Percentiles rank a stretch among this genome's conserved stretches.
Evolutionary conservation across 2,113 vertebrate genomes (phyloP).

Genomic region (Irena cyanogastra): DNA sequence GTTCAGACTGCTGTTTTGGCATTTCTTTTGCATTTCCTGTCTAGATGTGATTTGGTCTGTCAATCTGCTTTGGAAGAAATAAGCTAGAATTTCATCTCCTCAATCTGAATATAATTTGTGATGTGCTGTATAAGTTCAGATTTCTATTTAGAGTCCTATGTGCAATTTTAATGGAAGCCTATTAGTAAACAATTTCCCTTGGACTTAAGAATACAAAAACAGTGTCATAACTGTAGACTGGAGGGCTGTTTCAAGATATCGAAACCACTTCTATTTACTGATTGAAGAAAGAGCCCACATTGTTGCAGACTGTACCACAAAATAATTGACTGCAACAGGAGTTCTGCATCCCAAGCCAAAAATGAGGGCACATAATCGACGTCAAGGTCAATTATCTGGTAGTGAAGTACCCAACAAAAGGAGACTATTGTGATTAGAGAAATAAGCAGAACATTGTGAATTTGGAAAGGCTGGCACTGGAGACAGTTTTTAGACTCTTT

Average conservation of each 20-base stretch:
- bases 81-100: constrained; percentile 11
- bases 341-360: constrained; percentile 72
- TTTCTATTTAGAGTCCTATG: background rate
- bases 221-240: constrained; percentile 63
- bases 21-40: background rate
- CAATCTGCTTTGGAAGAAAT: background rate
- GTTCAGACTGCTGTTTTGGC: background rate
- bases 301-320: constrained; percentile 70
- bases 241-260: constrained; percentile 71
- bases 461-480: constrained; percentile 63
- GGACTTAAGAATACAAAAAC: constrained; percentile 63
- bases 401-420: constrained; percentile 74
- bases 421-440: constrained; percentile 74
- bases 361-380: constrained; percentile 73
- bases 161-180: background rate
- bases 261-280: constrained; percentile 69
- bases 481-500: constrained; percentile 53
- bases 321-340: constrained; percentile 80
- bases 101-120: constrained; percentile 5
- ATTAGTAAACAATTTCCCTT: constrained; percentile 50
- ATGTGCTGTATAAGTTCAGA: background rate
- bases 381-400: constrained; percentile 79
- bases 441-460: constrained; percentile 74
- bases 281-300: constrained; percentile 71
- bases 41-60: constrained; percentile 22